phyloP scores from a whole-genome alignment of 2,113 vertebrate genomes.

The Myrmecophaga tridactyla region DNA sequence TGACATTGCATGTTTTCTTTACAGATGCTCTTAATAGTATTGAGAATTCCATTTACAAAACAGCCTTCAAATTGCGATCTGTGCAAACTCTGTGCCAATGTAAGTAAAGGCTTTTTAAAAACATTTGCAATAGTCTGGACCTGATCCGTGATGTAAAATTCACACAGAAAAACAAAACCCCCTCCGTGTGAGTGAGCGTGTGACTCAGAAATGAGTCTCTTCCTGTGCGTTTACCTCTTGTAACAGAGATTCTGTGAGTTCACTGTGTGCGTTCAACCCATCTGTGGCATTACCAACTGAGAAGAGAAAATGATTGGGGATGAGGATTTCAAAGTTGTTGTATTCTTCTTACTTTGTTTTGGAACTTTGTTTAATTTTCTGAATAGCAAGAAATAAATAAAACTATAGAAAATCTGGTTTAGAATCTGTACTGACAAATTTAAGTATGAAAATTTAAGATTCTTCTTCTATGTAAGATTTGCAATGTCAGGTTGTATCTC shows the following conservation, averaged over 20 bases:
- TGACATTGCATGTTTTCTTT: conserved; percentile 63
- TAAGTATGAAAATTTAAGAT: neutral
- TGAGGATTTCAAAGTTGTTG: neutral
- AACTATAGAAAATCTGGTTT: neutral
- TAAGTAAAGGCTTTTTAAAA: conserved; percentile 77
- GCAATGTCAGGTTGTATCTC: neutral
- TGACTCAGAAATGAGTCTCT: neutral
- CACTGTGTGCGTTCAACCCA: neutral
- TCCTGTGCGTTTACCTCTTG: neutral
- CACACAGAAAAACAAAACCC: neutral
- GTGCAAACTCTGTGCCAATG: conserved; percentile 88
- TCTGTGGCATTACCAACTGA: neutral
- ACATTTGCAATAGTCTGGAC: neutral
- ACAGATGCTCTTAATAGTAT: conserved; percentile 81
- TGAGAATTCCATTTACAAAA: conserved; percentile 85
- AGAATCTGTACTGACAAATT: neutral
- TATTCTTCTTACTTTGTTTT: neutral
- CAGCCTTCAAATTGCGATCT: conserved; percentile 86
- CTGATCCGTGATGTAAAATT: neutral
- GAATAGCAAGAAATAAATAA: neutral
- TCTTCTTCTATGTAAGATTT: neutral
- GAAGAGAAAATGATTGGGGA: neutral
- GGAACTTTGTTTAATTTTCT: neutral
- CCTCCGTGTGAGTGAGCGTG: neutral
- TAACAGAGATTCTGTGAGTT: neutral